phyloP scores from a whole-genome alignment of 2,797 vertebrate genomes.

The Vultur gryphus region DNA sequence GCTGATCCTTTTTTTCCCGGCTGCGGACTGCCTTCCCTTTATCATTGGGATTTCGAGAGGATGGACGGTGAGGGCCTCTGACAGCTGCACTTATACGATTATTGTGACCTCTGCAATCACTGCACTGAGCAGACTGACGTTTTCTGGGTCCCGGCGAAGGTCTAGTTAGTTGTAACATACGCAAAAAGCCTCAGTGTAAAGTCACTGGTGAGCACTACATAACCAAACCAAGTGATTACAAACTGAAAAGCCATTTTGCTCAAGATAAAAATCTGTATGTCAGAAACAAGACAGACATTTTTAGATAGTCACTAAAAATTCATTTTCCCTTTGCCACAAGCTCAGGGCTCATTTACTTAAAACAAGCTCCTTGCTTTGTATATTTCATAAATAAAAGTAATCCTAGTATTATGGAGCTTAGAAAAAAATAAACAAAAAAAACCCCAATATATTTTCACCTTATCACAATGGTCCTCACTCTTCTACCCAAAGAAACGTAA shows the following conservation, averaged over 20 bases:
- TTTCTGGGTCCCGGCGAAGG: conserved; percentile 85
- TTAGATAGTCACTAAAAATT: background rate
- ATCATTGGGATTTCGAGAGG: conserved; percentile 80
- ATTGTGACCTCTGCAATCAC: conserved; percentile 81
- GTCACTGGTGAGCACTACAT: background rate
- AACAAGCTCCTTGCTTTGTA: background rate
- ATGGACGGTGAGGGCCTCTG: conserved; percentile 81
- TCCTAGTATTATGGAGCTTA: background rate
- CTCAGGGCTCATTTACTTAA: background rate
- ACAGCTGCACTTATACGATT: conserved; percentile 80
- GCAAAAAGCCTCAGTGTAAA: conserved; percentile 47
- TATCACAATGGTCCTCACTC: background rate
- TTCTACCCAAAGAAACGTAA: background rate
- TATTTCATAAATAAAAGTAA: background rate
- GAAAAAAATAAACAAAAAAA: background rate
- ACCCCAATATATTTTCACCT: background rate
- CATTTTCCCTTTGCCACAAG: background rate
- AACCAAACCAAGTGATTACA: background rate
- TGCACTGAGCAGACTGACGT: conserved; percentile 80
- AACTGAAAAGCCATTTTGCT: background rate
- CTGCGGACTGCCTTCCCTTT: conserved; percentile 79
- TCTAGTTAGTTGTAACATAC: conserved; percentile 71
- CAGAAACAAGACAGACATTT: background rate
- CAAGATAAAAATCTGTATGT: background rate
- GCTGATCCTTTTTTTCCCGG: conserved; percentile 87